Evolutionary conservation across 2,113 vertebrate species (phyloP).

Genomic region (Prunella himalayana): DNA sequence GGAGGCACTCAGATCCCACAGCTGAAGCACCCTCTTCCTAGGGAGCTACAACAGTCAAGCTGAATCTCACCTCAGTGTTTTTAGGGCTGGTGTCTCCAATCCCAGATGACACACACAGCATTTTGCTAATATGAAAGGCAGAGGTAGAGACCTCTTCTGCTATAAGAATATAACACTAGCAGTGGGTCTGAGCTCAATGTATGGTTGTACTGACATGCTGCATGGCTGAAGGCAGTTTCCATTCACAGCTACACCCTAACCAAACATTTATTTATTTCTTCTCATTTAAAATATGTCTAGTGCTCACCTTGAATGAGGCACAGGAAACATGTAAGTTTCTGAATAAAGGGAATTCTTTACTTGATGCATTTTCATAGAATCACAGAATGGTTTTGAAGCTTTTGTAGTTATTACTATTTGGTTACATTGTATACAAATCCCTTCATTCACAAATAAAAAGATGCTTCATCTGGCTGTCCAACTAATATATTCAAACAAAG

Average conservation of each 20-base stretch:
- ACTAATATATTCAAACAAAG: background rate
- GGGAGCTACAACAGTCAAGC: background rate
- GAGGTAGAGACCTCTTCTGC: background rate
- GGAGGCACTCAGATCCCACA: background rate
- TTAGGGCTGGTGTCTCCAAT: background rate
- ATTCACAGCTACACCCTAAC: background rate
- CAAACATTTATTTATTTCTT: background rate
- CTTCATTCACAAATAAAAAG: background rate
- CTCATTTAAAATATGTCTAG: background rate
- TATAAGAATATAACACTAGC: background rate
- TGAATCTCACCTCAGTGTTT: background rate
- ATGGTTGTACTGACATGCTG: fast-evolving
- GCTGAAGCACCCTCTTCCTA: background rate
- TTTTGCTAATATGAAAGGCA: background rate
- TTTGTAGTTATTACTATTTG: background rate
- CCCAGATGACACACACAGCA: background rate
- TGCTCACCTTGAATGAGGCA: background rate
- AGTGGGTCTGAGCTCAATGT: background rate
- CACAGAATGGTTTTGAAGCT: background rate
- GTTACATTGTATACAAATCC: background rate
- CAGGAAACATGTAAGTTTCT: background rate
- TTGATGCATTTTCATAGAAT: background rate
- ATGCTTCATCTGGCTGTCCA: background rate
- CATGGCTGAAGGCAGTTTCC: background rate
- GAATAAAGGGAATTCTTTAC: background rate